Base-by-base conservation (phyloP, 2,888 invertebrate species). In the Cremastobaeus sp. region DNA sequence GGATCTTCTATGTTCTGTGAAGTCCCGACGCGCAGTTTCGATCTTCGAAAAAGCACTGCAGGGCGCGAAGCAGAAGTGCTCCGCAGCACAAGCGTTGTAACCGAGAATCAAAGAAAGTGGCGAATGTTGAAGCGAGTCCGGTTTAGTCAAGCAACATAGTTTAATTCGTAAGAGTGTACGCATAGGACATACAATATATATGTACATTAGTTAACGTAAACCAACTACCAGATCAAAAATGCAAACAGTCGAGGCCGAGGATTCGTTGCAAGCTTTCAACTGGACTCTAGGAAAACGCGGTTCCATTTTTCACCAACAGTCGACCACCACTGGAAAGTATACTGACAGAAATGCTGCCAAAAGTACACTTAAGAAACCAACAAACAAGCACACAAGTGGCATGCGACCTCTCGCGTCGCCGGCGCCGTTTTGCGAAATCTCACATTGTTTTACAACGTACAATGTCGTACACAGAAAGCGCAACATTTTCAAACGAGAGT, bases 1-100 rank as follows among this genome's bases (percentile, higher is more conserved):
- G 98, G 98, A 92, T 94, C 81, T 98, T 97, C 89, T 97, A 97
- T 87, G 92, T 95, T 82, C 90, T 94, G 48, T 86, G 79, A 84
- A 60, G 28, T n/a, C n/a, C n/a, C n/a, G n/a, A n/a, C n/a, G n/a
- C n/a, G n/a, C n/a, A n/a, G n/a, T n/a, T n/a, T n/a, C n/a, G n/a
- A n/a, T n/a, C n/a, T n/a, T n/a, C n/a, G n/a, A n/a, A n/a, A n/a
- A n/a, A n/a, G n/a, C n/a, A n/a, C n/a, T n/a, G n/a, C n/a, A n/a
- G n/a, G 35, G 41, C 30, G 48, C 50, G 3, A 32, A 17, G 18
- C 4, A 48, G 34, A 34, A 55, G 50, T 45, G 17, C 50, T 18
- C 21, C 14, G 20, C 34, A 3, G 12, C 25, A 25, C 9, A 35
- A 30, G 45, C 64, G 12, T 39, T 55, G 57, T 62, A 45, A 60